phyloP scores from a whole-genome alignment of 2,113 vertebrate species.

The Natator depressus region DNA sequence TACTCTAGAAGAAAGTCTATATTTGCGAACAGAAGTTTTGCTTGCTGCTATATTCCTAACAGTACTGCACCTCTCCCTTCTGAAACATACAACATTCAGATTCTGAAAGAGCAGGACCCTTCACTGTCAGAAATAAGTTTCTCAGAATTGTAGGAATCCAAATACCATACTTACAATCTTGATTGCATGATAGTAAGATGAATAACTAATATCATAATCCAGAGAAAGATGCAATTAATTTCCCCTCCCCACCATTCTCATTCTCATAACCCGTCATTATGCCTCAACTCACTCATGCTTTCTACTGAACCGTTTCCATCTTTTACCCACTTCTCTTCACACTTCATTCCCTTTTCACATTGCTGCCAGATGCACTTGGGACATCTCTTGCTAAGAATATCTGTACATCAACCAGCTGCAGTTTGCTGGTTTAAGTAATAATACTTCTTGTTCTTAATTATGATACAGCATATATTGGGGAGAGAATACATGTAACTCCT shows the following conservation, averaged over 20 bases:
- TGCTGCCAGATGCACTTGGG: accelerated
- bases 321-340: neutral
- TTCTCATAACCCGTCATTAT: neutral
- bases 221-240: neutral
- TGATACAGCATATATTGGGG: no score
- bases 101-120: neutral
- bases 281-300: neutral
- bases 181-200: neutral
- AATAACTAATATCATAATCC: neutral
- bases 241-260: neutral
- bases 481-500: neutral
- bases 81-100: accelerated
- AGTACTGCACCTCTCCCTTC: neutral
- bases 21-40: neutral
- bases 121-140: neutral
- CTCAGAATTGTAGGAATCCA: neutral
- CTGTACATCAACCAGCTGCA: accelerated
- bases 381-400: neutral
- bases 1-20: neutral
- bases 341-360: neutral
- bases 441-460: neutral
- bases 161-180: neutral
- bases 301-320: neutral
- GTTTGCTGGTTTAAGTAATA: accelerated
- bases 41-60: neutral